Conservation (phyloP, 2,797 vertebrate species). For the Acanthornis magna region DNA sequence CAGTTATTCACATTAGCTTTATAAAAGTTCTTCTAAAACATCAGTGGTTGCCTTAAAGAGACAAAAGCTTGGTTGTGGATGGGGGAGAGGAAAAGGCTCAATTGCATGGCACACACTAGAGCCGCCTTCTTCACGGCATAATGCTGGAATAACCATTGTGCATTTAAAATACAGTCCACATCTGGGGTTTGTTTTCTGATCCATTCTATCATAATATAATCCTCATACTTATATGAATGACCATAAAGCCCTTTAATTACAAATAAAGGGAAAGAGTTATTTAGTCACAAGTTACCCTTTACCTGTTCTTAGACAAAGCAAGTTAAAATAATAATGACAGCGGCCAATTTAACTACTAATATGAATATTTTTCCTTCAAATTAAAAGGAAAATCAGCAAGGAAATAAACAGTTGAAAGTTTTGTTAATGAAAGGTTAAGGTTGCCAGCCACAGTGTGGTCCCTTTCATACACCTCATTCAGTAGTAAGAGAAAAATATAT, state of each 20-base stretch:
- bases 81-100: background rate
- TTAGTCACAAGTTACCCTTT: background rate
- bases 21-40: background rate
- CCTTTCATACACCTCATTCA: background rate
- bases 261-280: background rate
- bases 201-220: background rate
- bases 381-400: background rate
- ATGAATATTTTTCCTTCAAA: background rate
- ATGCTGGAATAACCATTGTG: accelerated
- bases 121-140: background rate
- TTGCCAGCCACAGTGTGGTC: background rate
- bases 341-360: background rate
- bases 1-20: background rate
- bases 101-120: accelerated
- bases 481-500: background rate
- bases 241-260: background rate
- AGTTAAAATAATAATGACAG: background rate
- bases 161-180: background rate
- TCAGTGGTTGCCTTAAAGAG: background rate
- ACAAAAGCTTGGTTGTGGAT: background rate
- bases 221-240: background rate
- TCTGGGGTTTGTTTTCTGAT: background rate
- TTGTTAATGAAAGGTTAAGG: background rate
- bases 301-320: background rate
- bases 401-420: background rate